These are phyloP conservation scores for Ommatoiulus sabulosus DNA, from an alignment of 2,888 invertebrate genomes.

Conservation along the genomic window DNA sequence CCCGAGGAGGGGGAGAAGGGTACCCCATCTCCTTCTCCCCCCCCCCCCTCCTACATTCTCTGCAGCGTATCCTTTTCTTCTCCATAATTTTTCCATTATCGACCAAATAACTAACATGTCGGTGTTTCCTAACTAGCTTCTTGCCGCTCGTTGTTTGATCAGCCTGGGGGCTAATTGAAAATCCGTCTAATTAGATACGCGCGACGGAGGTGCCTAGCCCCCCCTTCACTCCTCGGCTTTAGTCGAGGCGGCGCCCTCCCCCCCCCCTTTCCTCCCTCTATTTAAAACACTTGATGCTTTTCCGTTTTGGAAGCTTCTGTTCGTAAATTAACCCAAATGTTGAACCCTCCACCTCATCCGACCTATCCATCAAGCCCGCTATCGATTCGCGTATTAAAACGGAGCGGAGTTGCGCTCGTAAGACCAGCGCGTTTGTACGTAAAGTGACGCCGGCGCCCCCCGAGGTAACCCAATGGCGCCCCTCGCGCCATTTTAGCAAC, in stretches of 20 bases:
- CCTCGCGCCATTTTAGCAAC: background rate
- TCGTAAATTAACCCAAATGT: constrained; percentile 42
- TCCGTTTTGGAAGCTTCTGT: constrained; percentile 20
- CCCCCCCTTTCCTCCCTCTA: too few species aligned
- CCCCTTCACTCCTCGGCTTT: too few species aligned
- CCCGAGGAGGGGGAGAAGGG: too few species aligned
- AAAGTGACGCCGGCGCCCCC: background rate
- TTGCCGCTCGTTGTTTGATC: constrained; percentile 38
- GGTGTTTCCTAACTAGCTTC: constrained; percentile 48
- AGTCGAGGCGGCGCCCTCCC: constrained; percentile 28
- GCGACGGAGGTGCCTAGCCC: background rate
- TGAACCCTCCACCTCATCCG: constrained; percentile 11
- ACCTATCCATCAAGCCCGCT: background rate
- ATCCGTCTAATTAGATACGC: constrained; percentile 43
- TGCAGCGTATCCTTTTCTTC: background rate
- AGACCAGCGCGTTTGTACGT: background rate
- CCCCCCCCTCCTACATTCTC: background rate
- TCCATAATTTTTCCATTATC: constrained; percentile 46
- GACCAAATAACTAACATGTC: constrained; percentile 40
- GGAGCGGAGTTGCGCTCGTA: background rate
- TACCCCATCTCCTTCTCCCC: too few species aligned
- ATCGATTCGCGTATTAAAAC: constrained; percentile 4
- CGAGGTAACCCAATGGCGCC: background rate
- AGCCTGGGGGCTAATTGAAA: constrained; percentile 44
- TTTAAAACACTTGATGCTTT: constrained; percentile 39